Base-by-base conservation (phyloP, 2,888 invertebrate species). In the Taphrorychus bicolor region DNA sequence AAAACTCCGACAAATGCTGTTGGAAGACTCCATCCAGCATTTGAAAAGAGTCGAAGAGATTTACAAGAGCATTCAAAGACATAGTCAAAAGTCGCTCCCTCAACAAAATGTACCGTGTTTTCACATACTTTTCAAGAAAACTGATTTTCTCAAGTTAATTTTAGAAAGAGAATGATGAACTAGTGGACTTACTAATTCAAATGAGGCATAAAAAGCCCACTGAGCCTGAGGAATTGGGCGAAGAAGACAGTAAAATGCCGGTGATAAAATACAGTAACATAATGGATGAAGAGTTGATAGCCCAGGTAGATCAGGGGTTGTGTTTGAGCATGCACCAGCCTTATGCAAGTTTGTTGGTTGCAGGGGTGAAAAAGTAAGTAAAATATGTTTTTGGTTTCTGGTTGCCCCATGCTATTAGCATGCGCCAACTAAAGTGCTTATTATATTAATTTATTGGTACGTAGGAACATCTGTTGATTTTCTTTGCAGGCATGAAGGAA, bases 311-410 rank as follows among this genome's bases (percentile, higher is more conserved):
- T 73, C 85, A 90, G 73, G 96, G 97, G 1, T 85, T 89, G 74
- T 98, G 97, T 80, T 83, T 98, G 11, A 95, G 95, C 74, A 91
- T 98, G 91, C 96, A 96, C 82, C 98, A 98, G 79, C 98, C 98
- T 0, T 97, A 94, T 89, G 98, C 98, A 0, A 94, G 95, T 0
- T 84, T 98, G 24, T 85, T 98, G 0, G 88, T 97, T 0, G 87
- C 90, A n/a, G 98, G 97, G 58, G 95, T 98, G 73, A 98, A 98
- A 84, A 87, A 88, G 95, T 93, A 77, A 42, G 23, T 51, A 5
- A 9, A 51, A 2, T 16, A n/a, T 45, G 45, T 45, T 45, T 14
- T 45, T n/a, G n/a, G n/a, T n/a, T n/a, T n/a, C n/a, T n/a, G n/a
- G n/a, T n/a, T n/a, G n/a, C n/a, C n/a, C n/a, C n/a, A n/a, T n/a